A percentile compares a stretch with the other conserved stretches of the same genome.
phyloP scores from a whole-genome alignment of 2,797 vertebrate genomes.

The Catamblyrhynchus diadema region DNA sequence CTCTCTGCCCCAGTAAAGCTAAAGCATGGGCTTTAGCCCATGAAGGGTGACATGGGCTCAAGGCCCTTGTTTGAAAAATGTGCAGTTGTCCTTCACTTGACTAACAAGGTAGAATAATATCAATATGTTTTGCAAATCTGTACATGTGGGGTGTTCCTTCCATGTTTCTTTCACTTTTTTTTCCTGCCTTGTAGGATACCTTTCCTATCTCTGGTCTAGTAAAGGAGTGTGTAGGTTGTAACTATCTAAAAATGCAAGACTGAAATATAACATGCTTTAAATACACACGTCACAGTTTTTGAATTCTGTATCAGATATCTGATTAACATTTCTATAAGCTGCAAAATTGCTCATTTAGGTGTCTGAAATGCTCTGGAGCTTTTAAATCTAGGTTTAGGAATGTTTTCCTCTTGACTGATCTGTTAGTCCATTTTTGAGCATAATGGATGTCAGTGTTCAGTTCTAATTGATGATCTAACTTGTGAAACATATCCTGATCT shows the following conservation, averaged over 20 bases:
- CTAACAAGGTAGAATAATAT: not conserved
- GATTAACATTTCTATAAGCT: not conserved
- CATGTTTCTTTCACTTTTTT: not conserved
- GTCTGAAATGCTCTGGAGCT: not conserved
- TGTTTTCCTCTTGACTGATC: not conserved
- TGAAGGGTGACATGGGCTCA: not conserved
- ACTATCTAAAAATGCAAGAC: not conserved
- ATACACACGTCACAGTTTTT: not conserved
- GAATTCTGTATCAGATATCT: not conserved
- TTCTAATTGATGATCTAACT: not conserved
- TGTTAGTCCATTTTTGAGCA: not conserved
- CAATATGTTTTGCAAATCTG: not conserved
- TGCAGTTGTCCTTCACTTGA: not conserved
- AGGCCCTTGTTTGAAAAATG: not conserved
- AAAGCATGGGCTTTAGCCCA: not conserved
- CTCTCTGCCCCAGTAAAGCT: not conserved
- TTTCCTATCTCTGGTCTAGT: not conserved
- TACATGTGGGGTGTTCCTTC: not conserved
- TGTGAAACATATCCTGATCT: not conserved
- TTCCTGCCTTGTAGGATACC: not conserved
- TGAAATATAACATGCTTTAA: not conserved
- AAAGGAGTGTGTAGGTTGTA: not conserved
- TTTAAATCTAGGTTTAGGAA: not conserved
- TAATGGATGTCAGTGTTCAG: not conserved
- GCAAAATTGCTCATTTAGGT: not conserved